A percentile compares a stretch with the other conserved stretches of the same genome.
These are phyloP conservation scores for Acholoe squamosa DNA, from an alignment of 2,888 invertebrate species.

Conservation along the genomic window DNA sequence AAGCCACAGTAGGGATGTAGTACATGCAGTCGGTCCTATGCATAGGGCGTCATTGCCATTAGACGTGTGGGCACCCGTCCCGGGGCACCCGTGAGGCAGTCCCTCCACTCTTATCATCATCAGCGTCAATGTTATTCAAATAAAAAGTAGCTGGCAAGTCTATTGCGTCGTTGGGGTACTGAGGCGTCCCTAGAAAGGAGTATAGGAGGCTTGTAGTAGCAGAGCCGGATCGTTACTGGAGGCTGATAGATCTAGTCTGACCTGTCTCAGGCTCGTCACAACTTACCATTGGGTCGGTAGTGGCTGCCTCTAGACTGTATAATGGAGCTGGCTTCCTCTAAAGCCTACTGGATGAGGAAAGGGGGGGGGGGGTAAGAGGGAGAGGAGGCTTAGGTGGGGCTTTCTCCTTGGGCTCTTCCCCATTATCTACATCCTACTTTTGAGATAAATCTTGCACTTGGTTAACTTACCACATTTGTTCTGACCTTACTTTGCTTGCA, in stretches of 20 bases:
- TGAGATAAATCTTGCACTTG: too few species aligned
- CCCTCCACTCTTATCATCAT: too few species aligned
- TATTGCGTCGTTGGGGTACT: too few species aligned
- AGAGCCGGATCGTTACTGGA: conserved; percentile 9
- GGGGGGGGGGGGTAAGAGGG: background rate
- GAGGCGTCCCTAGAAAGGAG: background rate
- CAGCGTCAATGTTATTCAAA: too few species aligned
- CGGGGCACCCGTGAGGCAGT: too few species aligned
- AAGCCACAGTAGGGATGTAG: too few species aligned
- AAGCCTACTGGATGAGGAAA: background rate
- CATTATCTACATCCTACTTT: background rate
- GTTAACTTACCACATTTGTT: too few species aligned
- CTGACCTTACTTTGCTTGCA: too few species aligned
- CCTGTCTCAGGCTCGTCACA: background rate
- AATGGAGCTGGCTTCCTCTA: background rate
- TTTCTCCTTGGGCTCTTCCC: background rate
- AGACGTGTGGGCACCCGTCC: too few species aligned
- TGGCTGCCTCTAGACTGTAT: background rate
- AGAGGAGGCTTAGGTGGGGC: background rate
- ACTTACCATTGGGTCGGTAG: background rate
- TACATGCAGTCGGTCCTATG: too few species aligned
- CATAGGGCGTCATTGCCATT: too few species aligned
- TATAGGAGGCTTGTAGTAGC: background rate
- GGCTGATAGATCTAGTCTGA: conserved; percentile 10
- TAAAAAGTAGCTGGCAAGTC: too few species aligned